A percentile compares a stretch with the other conserved stretches of the same genome.
Evolutionary conservation across 2,113 vertebrate genomes (phyloP).

Genomic region (Hemichromis elongatus): DNA sequence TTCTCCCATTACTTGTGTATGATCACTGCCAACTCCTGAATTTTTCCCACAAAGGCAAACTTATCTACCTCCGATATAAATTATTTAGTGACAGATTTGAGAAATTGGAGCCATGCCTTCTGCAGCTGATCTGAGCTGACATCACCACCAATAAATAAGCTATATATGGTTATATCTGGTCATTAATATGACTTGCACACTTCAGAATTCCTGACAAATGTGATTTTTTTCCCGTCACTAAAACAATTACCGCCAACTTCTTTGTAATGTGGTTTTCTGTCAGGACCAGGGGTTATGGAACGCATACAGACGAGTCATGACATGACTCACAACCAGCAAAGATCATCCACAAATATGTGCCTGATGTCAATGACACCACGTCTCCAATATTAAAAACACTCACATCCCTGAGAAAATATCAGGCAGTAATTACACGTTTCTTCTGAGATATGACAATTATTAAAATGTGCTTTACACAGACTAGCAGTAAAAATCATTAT

Average conservation of each 20-base stretch:
- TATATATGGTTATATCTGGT: background rate
- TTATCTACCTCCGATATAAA: background rate
- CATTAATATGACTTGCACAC: slow-evolving; percentile 31
- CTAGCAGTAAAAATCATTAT: background rate
- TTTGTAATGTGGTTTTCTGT: slow-evolving; percentile 61
- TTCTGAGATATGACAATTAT: slow-evolving; percentile 53
- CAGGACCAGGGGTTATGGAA: slow-evolving; percentile 52
- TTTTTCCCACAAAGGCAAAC: background rate
- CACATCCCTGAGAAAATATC: slow-evolving; percentile 47
- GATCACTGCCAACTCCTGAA: background rate
- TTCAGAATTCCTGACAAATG: slow-evolving; percentile 8
- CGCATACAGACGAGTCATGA: slow-evolving; percentile 53
- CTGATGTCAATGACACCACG: slow-evolving; percentile 63
- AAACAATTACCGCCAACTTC: slow-evolving; percentile 47
- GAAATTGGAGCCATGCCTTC: background rate
- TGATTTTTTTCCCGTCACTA: slow-evolving; percentile 34
- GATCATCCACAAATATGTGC: slow-evolving; percentile 47
- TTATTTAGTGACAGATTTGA: background rate
- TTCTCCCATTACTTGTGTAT: background rate
- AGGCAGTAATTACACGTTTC: slow-evolving; percentile 47
- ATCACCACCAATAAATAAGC: background rate
- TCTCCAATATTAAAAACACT: slow-evolving; percentile 37
- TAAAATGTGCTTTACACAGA: slow-evolving; percentile 25
- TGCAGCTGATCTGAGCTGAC: background rate
- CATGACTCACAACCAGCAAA: slow-evolving; percentile 54